Evolutionary conservation across 2,113 vertebrate genomes (phyloP).

Genomic region (Scolopax mira): DNA sequence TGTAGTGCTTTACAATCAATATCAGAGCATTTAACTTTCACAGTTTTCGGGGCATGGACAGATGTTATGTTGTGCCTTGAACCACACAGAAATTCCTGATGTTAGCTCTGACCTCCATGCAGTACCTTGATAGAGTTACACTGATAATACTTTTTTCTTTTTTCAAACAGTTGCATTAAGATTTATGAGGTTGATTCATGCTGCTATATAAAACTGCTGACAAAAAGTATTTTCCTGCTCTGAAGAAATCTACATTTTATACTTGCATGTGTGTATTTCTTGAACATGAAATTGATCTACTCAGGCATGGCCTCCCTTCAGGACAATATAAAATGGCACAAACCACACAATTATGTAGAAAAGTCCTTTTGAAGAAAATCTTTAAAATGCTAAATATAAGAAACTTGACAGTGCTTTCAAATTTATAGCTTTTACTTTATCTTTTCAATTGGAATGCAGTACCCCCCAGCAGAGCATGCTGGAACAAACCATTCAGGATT

Average conservation of each 20-base stretch:
- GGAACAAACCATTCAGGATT: constrained; percentile 33
- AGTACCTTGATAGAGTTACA: not conserved
- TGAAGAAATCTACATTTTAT: not conserved
- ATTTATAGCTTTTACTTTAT: constrained; percentile 25
- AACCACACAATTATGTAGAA: not conserved
- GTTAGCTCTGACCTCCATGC: not conserved
- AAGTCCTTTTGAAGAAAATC: not conserved
- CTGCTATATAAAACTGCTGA: not conserved
- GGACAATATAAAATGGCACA: not conserved
- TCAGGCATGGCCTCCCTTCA: not conserved
- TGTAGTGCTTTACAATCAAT: not conserved
- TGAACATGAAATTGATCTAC: not conserved
- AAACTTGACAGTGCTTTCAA: not conserved
- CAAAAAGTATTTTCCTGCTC: not conserved
- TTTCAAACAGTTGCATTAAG: not conserved
- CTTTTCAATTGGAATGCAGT: constrained; percentile 16
- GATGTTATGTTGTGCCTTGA: not conserved
- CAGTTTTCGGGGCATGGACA: not conserved
- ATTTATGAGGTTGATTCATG: not conserved
- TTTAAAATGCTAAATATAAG: not conserved
- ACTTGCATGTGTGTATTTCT: not conserved
- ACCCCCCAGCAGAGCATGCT: not conserved
- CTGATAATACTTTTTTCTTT: not conserved
- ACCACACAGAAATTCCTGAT: not conserved
- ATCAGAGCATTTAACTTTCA: not conserved